Evolutionary conservation across 2,113 vertebrate species (phyloP).

Genomic region (Gobio gobio): DNA sequence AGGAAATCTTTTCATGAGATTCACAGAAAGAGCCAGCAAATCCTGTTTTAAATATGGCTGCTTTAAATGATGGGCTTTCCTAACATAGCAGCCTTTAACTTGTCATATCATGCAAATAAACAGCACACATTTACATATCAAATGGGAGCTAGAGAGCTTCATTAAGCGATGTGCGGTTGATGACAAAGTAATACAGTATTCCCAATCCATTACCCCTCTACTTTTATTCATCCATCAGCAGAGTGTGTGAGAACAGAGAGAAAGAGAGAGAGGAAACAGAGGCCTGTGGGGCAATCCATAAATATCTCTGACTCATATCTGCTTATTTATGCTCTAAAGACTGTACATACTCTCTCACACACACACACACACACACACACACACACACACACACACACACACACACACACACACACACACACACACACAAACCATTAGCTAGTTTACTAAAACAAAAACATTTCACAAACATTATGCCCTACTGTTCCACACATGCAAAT

Average conservation of each 20-base stretch:
- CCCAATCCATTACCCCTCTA: conserved; percentile 64
- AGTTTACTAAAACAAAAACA: conserved; percentile 41
- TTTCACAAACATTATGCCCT: conserved; percentile 25
- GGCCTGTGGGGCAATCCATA: conserved; percentile 69
- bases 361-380: conserved; percentile 30
- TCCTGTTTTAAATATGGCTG: background rate
- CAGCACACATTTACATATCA: conserved; percentile 30
- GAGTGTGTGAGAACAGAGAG: conserved; percentile 31
- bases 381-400: conserved; percentile 32
- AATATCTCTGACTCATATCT: conserved; percentile 76
- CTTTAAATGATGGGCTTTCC: background rate
- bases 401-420: conserved; percentile 30
- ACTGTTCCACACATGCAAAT: conserved; percentile 33
- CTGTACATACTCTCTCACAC: conserved; percentile 50
- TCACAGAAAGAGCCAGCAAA: background rate
- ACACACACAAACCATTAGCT: conserved; percentile 30
- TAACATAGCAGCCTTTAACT: conserved; percentile 7
- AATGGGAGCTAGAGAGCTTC: conserved; percentile 30
- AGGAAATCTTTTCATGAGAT: background rate
- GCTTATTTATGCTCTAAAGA: conserved; percentile 67
- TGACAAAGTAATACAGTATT: conserved; percentile 59
- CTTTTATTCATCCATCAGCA: conserved; percentile 66
- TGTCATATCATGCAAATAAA: conserved; percentile 8
- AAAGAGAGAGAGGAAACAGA: conserved; percentile 52
- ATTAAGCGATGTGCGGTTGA: conserved; percentile 23